phyloP scores from a whole-genome alignment of 2,113 vertebrate genomes.

The Hirundichthys speculiger region DNA sequence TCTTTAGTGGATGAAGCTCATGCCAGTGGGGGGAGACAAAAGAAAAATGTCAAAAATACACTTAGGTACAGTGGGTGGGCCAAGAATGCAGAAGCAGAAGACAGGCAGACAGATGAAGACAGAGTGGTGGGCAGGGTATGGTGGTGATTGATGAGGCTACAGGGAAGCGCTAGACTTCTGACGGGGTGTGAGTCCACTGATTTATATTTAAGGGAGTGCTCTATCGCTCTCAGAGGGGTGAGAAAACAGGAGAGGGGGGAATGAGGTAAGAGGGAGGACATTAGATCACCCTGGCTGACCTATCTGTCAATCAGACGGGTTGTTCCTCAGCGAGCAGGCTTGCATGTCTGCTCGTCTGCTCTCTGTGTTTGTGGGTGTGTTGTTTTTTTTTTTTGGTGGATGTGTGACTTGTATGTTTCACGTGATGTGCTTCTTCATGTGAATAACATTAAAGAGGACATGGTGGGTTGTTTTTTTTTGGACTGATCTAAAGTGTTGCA shows the following conservation, averaged over 20 bases:
- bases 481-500: no score
- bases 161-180: constrained; percentile 67
- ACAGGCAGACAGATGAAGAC: constrained; percentile 44
- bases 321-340: constrained; percentile 19
- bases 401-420: not conserved
- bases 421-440: no score
- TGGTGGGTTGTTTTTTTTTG: no score
- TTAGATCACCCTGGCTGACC: constrained; percentile 51
- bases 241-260: constrained; percentile 49
- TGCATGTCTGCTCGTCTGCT: constrained; percentile 10
- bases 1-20: constrained; percentile 1
- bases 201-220: constrained; percentile 75
- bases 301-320: constrained; percentile 54
- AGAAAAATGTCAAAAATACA: constrained; percentile 18
- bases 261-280: constrained; percentile 62
- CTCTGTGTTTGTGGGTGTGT: constrained; percentile 15
- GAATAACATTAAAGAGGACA: no score
- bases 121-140: constrained; percentile 39
- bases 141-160: constrained; percentile 71
- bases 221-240: constrained; percentile 63
- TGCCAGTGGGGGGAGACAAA: constrained; percentile 3
- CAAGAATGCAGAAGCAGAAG: constrained; percentile 28
- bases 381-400: not conserved
- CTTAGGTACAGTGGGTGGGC: not conserved
- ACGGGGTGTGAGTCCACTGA: constrained; percentile 68